Evolutionary conservation across 2,113 vertebrate genomes (phyloP), one percentile per base, ranked within the genome.

Genomic region (Danionella cerebrum): DNA sequence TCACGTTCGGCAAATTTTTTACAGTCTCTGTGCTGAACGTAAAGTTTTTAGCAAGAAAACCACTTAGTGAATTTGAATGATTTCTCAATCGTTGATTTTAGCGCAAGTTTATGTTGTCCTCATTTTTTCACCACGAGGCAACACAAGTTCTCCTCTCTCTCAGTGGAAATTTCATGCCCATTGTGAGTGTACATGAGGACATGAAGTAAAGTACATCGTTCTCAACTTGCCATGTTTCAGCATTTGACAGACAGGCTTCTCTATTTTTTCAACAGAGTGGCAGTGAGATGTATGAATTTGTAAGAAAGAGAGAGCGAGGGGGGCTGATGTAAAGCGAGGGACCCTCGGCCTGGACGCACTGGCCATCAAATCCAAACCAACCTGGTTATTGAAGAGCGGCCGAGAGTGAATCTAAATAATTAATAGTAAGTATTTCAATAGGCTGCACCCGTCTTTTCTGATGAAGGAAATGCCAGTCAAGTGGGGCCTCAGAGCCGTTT

Each of bases 381-480:
- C 50, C 71, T 67, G 29, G 71, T 77, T 73, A 70, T 62, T 58
- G 64, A 35, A 45, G 50, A 70, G 64, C 22, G 69, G 24, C 68
- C 53, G 71, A 53, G 70, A 70, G 45, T 55, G 71, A 68, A 35
- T 57, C 44, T 86, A 76, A 88, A 88, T 88, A 79, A 88, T 88
- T 86, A 67, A 87, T 88, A 76, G 76, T 84, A 86, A 86, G 87
- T 86, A 84, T 83, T 83, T 83, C 84, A 84, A 85, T 83, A 74
- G 83, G 82, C 81, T 84, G 85, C 81, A 84, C 84, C 78, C 45
- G 83, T 87, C 87, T 80, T 71, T 55, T 67, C 79, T 78, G 74
- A 87, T 88, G 72, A 87, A 76, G 16, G 27, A 66, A 57, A 75
- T 66, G 85, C 82, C 84, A 80, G 39, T 87, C 87, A 88, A 48